phyloP scores from a whole-genome alignment of 1,140 invertebrate genomes.

The Palaemon carinicauda region DNA sequence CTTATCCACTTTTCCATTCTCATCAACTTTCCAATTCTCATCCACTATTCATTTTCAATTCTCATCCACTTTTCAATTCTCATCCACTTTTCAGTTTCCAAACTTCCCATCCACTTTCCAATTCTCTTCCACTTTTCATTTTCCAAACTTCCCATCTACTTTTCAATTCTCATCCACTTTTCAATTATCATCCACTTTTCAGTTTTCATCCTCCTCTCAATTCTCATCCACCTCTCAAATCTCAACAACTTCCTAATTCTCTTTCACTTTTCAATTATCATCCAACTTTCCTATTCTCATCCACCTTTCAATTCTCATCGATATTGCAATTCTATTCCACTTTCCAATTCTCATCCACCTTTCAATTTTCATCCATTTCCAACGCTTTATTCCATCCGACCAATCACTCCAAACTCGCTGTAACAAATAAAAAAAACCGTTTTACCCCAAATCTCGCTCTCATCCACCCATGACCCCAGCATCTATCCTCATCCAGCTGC shows the following conservation, averaged over 20 bases:
- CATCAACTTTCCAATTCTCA: not conserved
- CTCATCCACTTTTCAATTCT: not conserved
- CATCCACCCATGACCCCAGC: not conserved
- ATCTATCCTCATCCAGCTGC: not conserved
- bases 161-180: not conserved
- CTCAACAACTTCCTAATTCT: too few relatives aligned
- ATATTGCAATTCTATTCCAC: not conserved
- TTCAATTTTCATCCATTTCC: not conserved
- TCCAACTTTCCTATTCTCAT: not conserved
- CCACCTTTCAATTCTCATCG: not conserved
- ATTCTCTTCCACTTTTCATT: not conserved
- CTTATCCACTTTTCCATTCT: not conserved
- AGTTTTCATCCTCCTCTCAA: not conserved
- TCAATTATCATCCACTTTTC: not conserved
- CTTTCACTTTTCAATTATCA: not conserved
- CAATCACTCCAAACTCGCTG: not conserved
- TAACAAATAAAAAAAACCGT: not conserved
- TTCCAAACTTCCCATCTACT: not conserved
- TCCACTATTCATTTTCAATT: not conserved
- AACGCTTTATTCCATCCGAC: not conserved
- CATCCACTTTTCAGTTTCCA: not conserved
- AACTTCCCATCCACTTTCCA: not conserved
- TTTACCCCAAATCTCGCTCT: not conserved
- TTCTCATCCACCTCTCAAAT: too few relatives aligned
- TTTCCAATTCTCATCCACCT: not conserved